Conservation (phyloP, 2,797 vertebrate genomes). For the Oryzias dopingdopingensis region DNA sequence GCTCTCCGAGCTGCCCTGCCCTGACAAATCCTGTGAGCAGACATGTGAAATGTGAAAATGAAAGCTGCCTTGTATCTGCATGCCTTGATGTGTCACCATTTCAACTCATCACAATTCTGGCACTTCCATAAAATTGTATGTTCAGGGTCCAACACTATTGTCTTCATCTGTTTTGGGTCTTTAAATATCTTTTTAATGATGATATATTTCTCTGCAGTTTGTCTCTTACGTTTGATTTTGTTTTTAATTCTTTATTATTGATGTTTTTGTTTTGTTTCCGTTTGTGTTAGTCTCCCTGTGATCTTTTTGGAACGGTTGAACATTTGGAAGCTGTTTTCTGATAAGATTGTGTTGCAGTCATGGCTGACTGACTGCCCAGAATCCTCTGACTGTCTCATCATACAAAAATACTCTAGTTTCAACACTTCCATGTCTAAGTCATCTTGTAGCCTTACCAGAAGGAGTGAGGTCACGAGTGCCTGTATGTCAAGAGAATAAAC, state of each 20-base stretch:
- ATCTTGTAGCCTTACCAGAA: slow-evolving; percentile 19
- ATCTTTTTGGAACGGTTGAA: slow-evolving; percentile 6
- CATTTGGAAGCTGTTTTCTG: slow-evolving; percentile 9
- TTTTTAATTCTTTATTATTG: neutral
- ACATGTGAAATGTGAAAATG: slow-evolving; percentile 46
- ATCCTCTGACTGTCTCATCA: slow-evolving; percentile 19
- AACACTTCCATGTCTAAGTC: slow-evolving; percentile 31
- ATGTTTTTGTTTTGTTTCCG: slow-evolving; percentile 1
- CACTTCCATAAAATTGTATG: slow-evolving; percentile 3
- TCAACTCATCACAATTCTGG: slow-evolving; percentile 1
- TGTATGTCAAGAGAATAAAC: slow-evolving; percentile 34
- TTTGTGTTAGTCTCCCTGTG: neutral
- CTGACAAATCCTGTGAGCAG: slow-evolving; percentile 34
- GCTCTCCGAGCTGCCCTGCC: slow-evolving; percentile 22
- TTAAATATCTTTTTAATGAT: no score
- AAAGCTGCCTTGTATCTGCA: slow-evolving; percentile 23
- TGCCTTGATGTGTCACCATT: slow-evolving; percentile 19
- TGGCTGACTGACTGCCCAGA: slow-evolving; percentile 31
- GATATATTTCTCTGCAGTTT: neutral
- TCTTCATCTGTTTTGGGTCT: neutral
- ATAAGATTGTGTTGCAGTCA: slow-evolving; percentile 24
- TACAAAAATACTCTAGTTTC: slow-evolving; percentile 21
- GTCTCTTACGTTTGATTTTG: slow-evolving; percentile 2
- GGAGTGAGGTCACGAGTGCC: slow-evolving; percentile 38
- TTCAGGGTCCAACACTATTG: slow-evolving; percentile 6